Evolutionary conservation across 2,888 invertebrate species (phyloP), one percentile per base, ranked within the genome.

Genomic region (Sycophila texana): DNA sequence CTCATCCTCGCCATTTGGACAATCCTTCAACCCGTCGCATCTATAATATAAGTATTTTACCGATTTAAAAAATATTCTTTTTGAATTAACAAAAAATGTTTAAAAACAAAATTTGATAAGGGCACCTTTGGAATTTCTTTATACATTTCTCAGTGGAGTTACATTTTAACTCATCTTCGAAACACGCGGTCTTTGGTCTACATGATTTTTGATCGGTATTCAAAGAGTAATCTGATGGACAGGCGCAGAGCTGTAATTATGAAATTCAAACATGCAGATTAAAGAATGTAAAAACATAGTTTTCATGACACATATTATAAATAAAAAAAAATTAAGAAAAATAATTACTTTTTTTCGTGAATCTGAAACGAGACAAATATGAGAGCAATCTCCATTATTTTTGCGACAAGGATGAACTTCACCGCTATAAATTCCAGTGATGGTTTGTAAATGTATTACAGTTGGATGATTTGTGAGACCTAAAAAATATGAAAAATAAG

Each of bases 371-470:
- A 95, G 92, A 86, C 97, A 97, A 13, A 96, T 89, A 87, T 96
- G 95, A 2, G 95, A 94, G 85, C 97, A 97, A 0, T 93, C 93
- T 57, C 94, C 94, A 81, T 94, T 93, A 49, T 91, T 90, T 12
- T 85, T 84, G 47, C 91, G 91, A 85, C 96, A 96, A 0, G 92
- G 92, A 88, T 94, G 95, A 72, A 86, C 84, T 75, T 86, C 75
- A 75, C 14, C 84, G 10, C 68, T 86, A 84, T 66, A 82, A 55
- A 90, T 88, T 0, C 91, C 91, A 65, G 90, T 89, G 81, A 92
- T 91, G 0, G 93, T 91, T 82, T 92, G 90, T 16, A 94, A 86
- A 51, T 92, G 92, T 90, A 92, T 84, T 10, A 89, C 90, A 30
- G 88, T 86, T n/a, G 85, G 60, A 22, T 87, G 84, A 3, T 85